Conservation (phyloP, 2,888 invertebrate species). For the Galerucella calmariensis region DNA sequence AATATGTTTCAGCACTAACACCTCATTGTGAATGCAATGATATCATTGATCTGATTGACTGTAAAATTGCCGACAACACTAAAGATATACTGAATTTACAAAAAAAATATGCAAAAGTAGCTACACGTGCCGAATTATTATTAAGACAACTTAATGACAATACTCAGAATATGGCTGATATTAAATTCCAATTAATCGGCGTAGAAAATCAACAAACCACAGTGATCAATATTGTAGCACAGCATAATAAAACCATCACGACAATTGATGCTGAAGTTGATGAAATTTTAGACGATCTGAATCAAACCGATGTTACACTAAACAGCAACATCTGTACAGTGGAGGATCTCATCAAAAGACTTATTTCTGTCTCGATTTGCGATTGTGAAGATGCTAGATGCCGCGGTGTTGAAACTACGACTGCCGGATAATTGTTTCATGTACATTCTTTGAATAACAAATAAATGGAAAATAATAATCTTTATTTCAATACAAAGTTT, state of each 20-base stretch:
- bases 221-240: not conserved
- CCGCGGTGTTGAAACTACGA: not conserved
- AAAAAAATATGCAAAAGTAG: not conserved
- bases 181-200: not conserved
- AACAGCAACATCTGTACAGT: not conserved
- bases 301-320: not conserved
- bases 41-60: not conserved
- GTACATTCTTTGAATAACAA: not conserved
- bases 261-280: not conserved
- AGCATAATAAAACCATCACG: not conserved
- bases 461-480: not conserved
- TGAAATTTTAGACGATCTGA: not conserved
- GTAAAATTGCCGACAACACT: not conserved
- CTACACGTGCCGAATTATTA: not conserved
- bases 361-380: not conserved
- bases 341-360: not conserved
- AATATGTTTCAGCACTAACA: not conserved
- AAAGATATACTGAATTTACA: not conserved
- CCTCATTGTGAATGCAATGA: slow-evolving; percentile 5
- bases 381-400: not conserved
- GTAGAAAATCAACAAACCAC: not conserved
- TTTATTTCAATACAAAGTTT: too few relatives aligned
- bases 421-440: not conserved
- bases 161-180: not conserved
- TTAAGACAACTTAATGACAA: not conserved